phyloP scores from a whole-genome alignment of 2,888 invertebrate species.

The Phragmatobia fuliginosa region DNA sequence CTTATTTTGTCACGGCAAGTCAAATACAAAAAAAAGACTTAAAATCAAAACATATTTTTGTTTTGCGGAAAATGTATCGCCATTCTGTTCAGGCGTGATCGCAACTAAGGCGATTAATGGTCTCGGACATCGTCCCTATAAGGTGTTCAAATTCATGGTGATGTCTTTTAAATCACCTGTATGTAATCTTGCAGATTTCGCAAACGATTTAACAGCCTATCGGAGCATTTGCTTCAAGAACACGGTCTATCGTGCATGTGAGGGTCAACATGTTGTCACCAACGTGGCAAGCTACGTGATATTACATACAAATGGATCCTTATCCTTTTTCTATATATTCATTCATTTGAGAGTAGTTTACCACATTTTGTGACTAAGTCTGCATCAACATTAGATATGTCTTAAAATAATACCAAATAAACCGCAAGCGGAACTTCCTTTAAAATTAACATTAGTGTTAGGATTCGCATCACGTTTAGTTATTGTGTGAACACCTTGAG shows the following conservation, averaged over 20 bases:
- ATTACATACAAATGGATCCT: constrained; percentile 65
- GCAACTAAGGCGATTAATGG: too few species aligned
- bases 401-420: background rate
- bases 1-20: too few species aligned
- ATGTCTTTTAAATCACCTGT: constrained; percentile 28
- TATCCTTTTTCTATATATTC: constrained; percentile 44
- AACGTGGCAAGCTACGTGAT: constrained; percentile 69
- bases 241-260: constrained; percentile 61
- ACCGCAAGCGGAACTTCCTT: constrained; percentile 6
- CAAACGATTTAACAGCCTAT: constrained; percentile 63
- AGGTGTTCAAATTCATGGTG: background rate
- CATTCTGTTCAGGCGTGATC: background rate
- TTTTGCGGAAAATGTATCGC: background rate
- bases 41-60: background rate
- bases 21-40: background rate
- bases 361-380: constrained; percentile 10
- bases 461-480: constrained; percentile 62
- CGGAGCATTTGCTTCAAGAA: constrained; percentile 67
- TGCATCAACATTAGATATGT: background rate
- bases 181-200: constrained; percentile 60
- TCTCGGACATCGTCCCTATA: background rate
- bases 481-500: constrained; percentile 65
- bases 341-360: constrained; percentile 6
- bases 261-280: constrained; percentile 71
- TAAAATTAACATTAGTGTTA: constrained; percentile 1